A percentile compares a stretch with the other conserved stretches of the same genome.
Conservation (phyloP, 2,113 vertebrate genomes). For the Callionymus lyra region DNA sequence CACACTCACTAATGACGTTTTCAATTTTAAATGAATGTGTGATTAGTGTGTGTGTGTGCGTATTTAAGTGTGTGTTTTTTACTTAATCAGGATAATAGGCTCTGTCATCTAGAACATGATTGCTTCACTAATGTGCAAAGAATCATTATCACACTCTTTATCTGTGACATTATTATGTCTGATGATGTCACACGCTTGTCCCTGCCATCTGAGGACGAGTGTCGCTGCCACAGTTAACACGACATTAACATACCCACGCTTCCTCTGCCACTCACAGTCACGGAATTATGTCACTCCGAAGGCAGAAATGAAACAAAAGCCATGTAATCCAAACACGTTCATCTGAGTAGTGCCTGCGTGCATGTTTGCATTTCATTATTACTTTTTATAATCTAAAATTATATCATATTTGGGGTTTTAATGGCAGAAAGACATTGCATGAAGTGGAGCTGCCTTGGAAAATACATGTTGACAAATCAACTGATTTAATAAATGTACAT, state of each 20-base stretch:
- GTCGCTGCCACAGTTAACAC: conserved; percentile 3
- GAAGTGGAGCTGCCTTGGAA: too few species aligned
- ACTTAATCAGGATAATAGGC: conserved; percentile 42
- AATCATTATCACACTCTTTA: conserved; percentile 46
- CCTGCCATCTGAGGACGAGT: conserved; percentile 11
- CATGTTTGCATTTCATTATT: too few species aligned
- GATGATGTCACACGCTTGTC: conserved; percentile 39
- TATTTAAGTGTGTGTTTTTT: conserved; percentile 11
- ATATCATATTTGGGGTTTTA: too few species aligned
- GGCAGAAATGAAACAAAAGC: conserved; percentile 33
- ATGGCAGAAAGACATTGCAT: too few species aligned
- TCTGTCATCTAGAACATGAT: conserved; percentile 45
- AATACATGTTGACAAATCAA: too few species aligned
- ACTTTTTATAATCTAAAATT: too few species aligned
- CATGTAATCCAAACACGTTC: conserved; percentile 24
- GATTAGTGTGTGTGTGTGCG: too few species aligned
- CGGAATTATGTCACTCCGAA: conserved; percentile 5
- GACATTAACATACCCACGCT: conserved; percentile 1
- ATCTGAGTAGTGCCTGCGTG: too few species aligned
- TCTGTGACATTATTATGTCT: conserved; percentile 38
- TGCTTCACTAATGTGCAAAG: conserved; percentile 45
- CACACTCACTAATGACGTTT: too few species aligned
- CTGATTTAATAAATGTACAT: too few species aligned
- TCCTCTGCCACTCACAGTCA: conserved; percentile 3
- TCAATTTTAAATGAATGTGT: too few species aligned